Conservation (phyloP, 2,888 invertebrate species). For the Rosalia funebris region DNA sequence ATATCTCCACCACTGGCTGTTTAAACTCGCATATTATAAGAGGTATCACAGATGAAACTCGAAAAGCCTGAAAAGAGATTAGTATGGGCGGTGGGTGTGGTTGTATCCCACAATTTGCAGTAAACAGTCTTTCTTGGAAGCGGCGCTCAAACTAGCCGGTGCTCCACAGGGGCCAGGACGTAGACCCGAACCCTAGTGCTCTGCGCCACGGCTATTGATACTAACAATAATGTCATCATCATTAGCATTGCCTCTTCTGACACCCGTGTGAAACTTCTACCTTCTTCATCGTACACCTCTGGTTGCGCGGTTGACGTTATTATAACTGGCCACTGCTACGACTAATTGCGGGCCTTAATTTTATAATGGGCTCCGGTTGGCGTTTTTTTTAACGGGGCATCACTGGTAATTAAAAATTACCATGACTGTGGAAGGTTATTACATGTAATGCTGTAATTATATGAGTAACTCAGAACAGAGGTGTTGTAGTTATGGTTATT, state of each 20-base stretch:
- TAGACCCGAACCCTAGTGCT: constrained; percentile 3
- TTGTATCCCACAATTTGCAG: constrained; percentile 52
- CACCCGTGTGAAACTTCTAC: constrained; percentile 20
- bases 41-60: constrained; percentile 2
- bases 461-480: neutral
- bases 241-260: constrained; percentile 10
- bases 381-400: neutral
- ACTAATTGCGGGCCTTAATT: constrained; percentile 7
- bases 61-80: constrained; percentile 22
- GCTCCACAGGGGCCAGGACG: constrained; percentile 23
- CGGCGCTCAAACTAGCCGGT: constrained; percentile 28
- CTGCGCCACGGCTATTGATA: constrained; percentile 12
- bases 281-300: constrained; percentile 2
- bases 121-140: constrained; percentile 53
- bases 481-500: no score
- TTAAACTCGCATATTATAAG: neutral
- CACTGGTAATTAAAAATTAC: constrained; percentile 15
- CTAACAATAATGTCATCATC: constrained; percentile 24
- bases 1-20: no score
- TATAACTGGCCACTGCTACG: neutral
- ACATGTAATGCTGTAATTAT: constrained; percentile 7
- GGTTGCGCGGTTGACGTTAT: neutral
- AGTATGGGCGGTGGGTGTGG: constrained; percentile 52
- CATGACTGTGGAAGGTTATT: constrained; percentile 1
- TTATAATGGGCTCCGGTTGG: neutral